These are phyloP conservation scores for Melinaea menophilus DNA, from an alignment of 2,888 invertebrate species.

Conservation along the genomic window DNA sequence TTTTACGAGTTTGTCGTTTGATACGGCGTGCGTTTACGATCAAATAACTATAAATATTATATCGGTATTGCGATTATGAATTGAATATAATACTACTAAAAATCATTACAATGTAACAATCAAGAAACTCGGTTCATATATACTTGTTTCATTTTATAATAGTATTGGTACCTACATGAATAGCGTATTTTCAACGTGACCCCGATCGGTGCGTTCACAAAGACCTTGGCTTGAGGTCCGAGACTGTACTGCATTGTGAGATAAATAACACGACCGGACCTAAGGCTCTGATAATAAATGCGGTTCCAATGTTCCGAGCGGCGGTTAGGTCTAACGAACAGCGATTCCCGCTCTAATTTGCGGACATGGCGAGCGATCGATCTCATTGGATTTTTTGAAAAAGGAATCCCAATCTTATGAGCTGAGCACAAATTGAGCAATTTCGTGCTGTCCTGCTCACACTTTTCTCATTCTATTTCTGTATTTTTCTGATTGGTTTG, in stretches of 20 bases:
- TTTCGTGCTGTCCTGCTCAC: conserved; percentile 62
- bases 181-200: conserved; percentile 2
- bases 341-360: conserved; percentile 75
- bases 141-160: too few relatives aligned
- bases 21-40: conserved; percentile 40
- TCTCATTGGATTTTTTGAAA: conserved; percentile 75
- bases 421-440: conserved; percentile 74
- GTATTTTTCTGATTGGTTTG: conserved; percentile 8
- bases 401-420: conserved; percentile 66
- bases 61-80: not conserved
- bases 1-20: conserved; percentile 40
- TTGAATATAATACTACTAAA: too few relatives aligned
- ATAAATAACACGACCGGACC: conserved; percentile 40
- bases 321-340: conserved; percentile 64
- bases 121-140: too few relatives aligned
- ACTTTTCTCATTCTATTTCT: conserved; percentile 35
- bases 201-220: conserved; percentile 37
- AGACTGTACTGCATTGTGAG: conserved; percentile 62
- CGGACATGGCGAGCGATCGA: conserved; percentile 76
- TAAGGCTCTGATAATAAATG: conserved; percentile 29
- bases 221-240: conserved; percentile 44
- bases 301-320: conserved; percentile 33
- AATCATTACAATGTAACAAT: too few relatives aligned
- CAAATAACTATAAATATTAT: not conserved
- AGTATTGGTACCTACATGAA: too few relatives aligned